Evolutionary conservation across 2,888 invertebrate species (phyloP), one percentile per base, ranked within the genome.

Genomic region (Byasa hedistus): DNA sequence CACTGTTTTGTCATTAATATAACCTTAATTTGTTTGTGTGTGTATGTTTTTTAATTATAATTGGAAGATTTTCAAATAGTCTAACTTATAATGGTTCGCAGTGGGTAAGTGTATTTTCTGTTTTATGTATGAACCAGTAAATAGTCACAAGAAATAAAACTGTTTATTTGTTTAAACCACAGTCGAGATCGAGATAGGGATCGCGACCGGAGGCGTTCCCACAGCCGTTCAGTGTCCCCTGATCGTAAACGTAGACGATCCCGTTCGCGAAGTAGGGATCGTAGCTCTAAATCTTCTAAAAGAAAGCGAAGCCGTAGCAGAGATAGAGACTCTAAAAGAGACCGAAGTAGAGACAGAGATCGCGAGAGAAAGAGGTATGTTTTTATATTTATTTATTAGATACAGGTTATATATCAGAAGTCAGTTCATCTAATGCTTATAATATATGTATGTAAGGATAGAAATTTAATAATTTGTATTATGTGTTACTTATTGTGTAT

Each of bases 241-340:
- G 94, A 94, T 59, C 92, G 94, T 62, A 91, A 91, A 70, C 80
- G 91, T 23, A 91, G 93, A 71, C 88, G 93, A 44, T 91, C 93
- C 10, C 86, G 94, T 48, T 94, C 94, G 0, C 87, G 92, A 57
- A 94, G 94, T 73, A 87, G 93, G 66, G 94, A 95, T 58, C 88
- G 94, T 65, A 82, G 85, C 57, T 87, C 94, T 12, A 94, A 94
- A 79, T 89, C 93, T 27, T 90, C 91, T 21, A 92, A 95, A 69
- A 92, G 94, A 75, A 93, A 94, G 75, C 92, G 95, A 67, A 95
- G 94, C 75, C 92, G 95, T 72, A 95, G 95, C 57, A 90, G 95
- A 69, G 95, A 95, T 21, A 81, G 94, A 52, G 94, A 94, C 19
- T 88, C 93, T 0, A 93, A 93, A 65, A 86, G 93, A 71, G 85